Percentiles rank a stretch among this genome's conserved stretches.
These are phyloP conservation scores for Gymnobelideus leadbeateri DNA, from an alignment of 2,113 vertebrate genomes.

Conservation along the genomic window DNA sequence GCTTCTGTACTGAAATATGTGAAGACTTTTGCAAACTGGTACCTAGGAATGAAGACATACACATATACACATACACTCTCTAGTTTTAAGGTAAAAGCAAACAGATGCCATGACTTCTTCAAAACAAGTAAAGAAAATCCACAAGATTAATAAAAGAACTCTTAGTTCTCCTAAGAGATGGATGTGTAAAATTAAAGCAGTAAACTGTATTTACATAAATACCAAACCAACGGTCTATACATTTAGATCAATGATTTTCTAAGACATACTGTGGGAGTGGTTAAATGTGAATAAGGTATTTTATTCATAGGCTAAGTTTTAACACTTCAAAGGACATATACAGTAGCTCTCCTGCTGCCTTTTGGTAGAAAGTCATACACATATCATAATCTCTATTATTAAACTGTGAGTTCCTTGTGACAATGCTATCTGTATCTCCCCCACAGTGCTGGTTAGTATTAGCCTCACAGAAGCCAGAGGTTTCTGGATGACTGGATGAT, in stretches of 20 bases:
- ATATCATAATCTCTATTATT: not conserved
- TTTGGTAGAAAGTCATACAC: not conserved
- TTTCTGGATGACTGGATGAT: not conserved
- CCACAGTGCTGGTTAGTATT: not conserved
- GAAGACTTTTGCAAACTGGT: conserved; percentile 84
- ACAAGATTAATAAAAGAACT: conserved; percentile 79
- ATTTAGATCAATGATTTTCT: conserved; percentile 75
- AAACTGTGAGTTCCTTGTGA: not conserved
- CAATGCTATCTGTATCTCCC: not conserved
- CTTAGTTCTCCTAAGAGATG: conserved; percentile 76
- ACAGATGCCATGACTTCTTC: conserved; percentile 72
- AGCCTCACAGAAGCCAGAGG: not conserved
- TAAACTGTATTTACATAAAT: conserved; percentile 86
- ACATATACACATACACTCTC: conserved; percentile 74
- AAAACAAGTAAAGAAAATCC: conserved; percentile 82
- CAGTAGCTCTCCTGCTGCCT: conserved; percentile 41
- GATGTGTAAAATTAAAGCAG: conserved; percentile 87
- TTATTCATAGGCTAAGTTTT: conserved; percentile 70
- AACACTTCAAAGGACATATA: conserved; percentile 71
- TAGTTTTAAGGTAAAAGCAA: conserved; percentile 83
- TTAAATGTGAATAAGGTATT: conserved; percentile 73
- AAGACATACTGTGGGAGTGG: conserved; percentile 69
- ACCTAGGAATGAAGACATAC: conserved; percentile 84
- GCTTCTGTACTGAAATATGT: conserved; percentile 84
- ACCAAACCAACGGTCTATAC: conserved; percentile 81